Evolutionary conservation across 2,888 invertebrate genomes (phyloP), one percentile per base, ranked within the genome.

Genomic region (Julus scandinavius): DNA sequence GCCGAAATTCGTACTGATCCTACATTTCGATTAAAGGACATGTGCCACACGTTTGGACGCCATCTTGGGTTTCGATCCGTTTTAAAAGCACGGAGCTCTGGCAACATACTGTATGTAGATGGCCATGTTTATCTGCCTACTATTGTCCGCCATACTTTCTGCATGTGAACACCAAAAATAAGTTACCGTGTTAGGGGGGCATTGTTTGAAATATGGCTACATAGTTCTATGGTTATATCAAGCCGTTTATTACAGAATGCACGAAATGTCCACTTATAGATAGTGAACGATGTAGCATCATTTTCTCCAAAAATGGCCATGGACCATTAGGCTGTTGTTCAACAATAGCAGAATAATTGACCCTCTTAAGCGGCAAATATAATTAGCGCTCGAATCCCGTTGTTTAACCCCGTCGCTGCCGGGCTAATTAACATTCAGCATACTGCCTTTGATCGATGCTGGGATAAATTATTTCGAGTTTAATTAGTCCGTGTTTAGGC

Each of bases 351-450:
- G n/a, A 29, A 7, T 0, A 29, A 29, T n/a, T 72, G 72, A 72
- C 72, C 72, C n/a, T 72, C 72, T 72, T 72, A 72, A 72, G 72
- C 72, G 6, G 11, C 72, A 72, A 72, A 72, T 29, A 72, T 13
- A 72, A 72, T 72, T 72, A 72, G 72, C 11, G 72, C 72, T 72
- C 72, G 72, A 72, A 29, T 13, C 72, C n/a, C 58, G 58, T 63
- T 63, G 58, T 63, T 63, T 63, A n/a, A 63, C 17, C 29, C 72
- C 72, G 11, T 72, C 13, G 72, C 11, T 29, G 29, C 11, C 29
- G 29, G 72, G 72, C 72, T 72, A 72, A 72, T 72, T 72, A 72
- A 72, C 72, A 72, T 72, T 72, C 72, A 29, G 29, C 72, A 72
- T 72, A 11, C 20, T 72, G 72, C 72, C 72, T 72, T 72, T 72